Percentiles rank a stretch among this genome's conserved stretches.
phyloP scores from a whole-genome alignment of 2,113 vertebrate species.

The Acanthisitta chloris region DNA sequence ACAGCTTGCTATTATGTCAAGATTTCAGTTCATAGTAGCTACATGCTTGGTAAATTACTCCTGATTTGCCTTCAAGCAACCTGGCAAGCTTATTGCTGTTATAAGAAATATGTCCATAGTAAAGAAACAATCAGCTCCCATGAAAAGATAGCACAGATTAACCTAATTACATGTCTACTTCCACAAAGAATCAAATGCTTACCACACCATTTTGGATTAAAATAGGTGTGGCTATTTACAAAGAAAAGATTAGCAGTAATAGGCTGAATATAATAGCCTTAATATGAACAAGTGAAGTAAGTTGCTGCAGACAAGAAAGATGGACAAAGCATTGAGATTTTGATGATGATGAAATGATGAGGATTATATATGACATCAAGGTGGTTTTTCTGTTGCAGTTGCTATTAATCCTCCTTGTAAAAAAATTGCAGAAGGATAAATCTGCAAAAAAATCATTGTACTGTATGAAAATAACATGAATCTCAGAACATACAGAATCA shows the following conservation, averaged over 20 bases:
- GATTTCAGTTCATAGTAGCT: constrained; percentile 70
- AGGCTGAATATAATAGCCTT: constrained; percentile 89
- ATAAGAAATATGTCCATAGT: constrained; percentile 87
- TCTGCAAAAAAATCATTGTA: neutral
- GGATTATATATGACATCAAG: constrained; percentile 81
- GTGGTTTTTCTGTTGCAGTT: constrained; percentile 54
- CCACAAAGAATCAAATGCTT: constrained; percentile 93
- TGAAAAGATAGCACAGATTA: constrained; percentile 88
- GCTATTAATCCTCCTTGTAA: constrained; percentile 53
- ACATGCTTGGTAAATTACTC: constrained; percentile 73
- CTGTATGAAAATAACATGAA: neutral
- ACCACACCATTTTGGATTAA: constrained; percentile 79
- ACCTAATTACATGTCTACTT: constrained; percentile 88
- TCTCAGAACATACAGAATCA: neutral
- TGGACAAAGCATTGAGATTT: constrained; percentile 84
- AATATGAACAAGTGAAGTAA: constrained; percentile 87
- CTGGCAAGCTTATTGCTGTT: constrained; percentile 78
- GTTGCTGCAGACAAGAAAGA: constrained; percentile 85
- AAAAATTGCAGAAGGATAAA: neutral
- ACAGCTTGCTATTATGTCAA: constrained; percentile 56
- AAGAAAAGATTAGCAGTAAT: constrained; percentile 91
- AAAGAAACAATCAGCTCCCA: constrained; percentile 88
- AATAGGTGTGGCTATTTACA: constrained; percentile 94
- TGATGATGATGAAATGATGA: constrained; percentile 82
- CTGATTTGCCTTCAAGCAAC: constrained; percentile 79